phyloP scores from a whole-genome alignment of 2,113 vertebrate genomes.

The Chrysochloris asiatica region DNA sequence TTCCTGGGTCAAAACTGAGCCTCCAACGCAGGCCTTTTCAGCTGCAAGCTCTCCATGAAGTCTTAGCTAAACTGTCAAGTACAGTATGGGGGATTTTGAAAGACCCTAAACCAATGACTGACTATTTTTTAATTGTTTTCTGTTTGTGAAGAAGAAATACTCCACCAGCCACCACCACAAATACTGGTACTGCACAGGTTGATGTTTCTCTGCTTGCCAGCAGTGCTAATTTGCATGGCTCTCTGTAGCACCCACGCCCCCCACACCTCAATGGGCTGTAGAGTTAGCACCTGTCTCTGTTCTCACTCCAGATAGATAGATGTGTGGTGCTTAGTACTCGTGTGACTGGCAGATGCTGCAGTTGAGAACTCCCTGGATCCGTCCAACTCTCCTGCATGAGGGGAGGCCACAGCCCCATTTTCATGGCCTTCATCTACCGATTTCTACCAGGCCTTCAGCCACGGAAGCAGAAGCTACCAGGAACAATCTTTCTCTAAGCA shows the following conservation, averaged over 20 bases:
- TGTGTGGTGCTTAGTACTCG: neutral
- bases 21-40: no score
- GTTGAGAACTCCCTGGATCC: no score
- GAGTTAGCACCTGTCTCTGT: slow-evolving; percentile 66
- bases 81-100: neutral
- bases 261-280: neutral
- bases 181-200: no score
- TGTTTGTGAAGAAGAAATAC: neutral
- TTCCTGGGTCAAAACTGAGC: neutral
- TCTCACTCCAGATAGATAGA: neutral
- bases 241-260: neutral
- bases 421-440: neutral
- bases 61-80: neutral
- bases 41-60: neutral
- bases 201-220: slow-evolving; percentile 66
- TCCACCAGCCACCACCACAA: fast-evolving
- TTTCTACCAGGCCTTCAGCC: neutral
- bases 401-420: neutral
- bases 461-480: no score
- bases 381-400: neutral
- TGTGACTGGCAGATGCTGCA: neutral
- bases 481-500: neutral
- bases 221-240: slow-evolving; percentile 27
- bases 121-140: no score
- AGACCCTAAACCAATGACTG: no score